Conservation (phyloP, 2,113 vertebrate species). For the Amphiprion ocellaris region DNA sequence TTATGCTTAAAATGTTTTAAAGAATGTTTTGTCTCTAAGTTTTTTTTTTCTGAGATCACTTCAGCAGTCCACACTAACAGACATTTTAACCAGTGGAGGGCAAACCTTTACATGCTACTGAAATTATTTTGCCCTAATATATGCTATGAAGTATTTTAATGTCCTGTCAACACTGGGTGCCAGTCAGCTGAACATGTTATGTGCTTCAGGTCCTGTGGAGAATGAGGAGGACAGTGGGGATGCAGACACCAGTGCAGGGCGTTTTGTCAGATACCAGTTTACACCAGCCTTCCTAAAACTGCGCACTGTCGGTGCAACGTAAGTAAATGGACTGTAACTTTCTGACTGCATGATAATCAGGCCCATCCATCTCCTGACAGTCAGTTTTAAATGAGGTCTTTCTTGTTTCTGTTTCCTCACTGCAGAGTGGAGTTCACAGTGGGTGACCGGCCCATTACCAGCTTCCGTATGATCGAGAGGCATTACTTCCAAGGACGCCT, state of each 20-base stretch:
- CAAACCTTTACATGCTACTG: too few species aligned
- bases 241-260: conserved; percentile 89
- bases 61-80: too few species aligned
- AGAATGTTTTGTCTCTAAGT: too few species aligned
- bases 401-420: conserved; percentile 17
- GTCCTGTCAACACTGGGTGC: not conserved
- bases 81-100: too few species aligned
- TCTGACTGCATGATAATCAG: not conserved
- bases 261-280: conserved; percentile 98
- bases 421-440: conserved; percentile 98
- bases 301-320: conserved; percentile 97
- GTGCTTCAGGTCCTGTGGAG: conserved; percentile 85
- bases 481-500: conserved; percentile 97
- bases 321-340: conserved; percentile 73
- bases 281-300: conserved; percentile 96
- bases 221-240: conserved; percentile 89
- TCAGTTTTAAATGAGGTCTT: not conserved
- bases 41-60: too few species aligned
- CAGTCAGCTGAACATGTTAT: conserved; percentile 8
- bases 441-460: conserved; percentile 93
- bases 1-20: too few species aligned
- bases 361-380: not conserved
- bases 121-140: too few species aligned
- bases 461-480: conserved; percentile 98
- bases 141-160: not conserved